Evolutionary conservation across 2,888 invertebrate genomes (phyloP).

Genomic region (Dynastes tityus): DNA sequence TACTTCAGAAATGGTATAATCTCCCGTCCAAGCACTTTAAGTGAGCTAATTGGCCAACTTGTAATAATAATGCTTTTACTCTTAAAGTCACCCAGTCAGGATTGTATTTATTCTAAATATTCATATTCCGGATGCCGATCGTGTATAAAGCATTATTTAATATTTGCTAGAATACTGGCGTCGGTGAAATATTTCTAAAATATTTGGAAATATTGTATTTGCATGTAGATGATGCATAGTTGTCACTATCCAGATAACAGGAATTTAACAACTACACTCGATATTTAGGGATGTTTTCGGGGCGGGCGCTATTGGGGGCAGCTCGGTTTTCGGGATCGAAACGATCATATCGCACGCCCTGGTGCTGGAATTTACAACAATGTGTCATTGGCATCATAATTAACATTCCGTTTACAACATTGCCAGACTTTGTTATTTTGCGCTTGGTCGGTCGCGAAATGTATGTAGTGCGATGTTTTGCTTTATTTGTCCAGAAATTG

Average conservation of each 20-base stretch:
- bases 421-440: constrained; percentile 62
- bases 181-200: constrained; percentile 47
- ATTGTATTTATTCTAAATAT: not conserved
- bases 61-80: too few relatives aligned
- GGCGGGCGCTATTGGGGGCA: constrained; percentile 55
- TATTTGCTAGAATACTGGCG: constrained; percentile 29
- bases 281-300: constrained; percentile 58
- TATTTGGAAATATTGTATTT: constrained; percentile 52
- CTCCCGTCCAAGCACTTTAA: too few relatives aligned
- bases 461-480: constrained; percentile 45
- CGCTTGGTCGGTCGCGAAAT: constrained; percentile 43
- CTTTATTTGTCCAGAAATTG: constrained; percentile 43
- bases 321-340: constrained; percentile 58
- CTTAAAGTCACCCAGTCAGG: not conserved
- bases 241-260: constrained; percentile 53
- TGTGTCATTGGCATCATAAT: constrained; percentile 68
- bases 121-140: not conserved
- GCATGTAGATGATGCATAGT: constrained; percentile 50
- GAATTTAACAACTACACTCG: constrained; percentile 53
- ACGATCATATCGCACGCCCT: constrained; percentile 63
- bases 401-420: constrained; percentile 67
- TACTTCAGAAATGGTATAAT: too few relatives aligned
- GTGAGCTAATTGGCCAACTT: too few relatives aligned
- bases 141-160: not conserved
- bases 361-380: constrained; percentile 66